Percentiles rank a stretch among this genome's conserved stretches.
These are phyloP conservation scores for Ceratina calcarata DNA, from an alignment of 1,140 invertebrate species.

Conservation along the genomic window DNA sequence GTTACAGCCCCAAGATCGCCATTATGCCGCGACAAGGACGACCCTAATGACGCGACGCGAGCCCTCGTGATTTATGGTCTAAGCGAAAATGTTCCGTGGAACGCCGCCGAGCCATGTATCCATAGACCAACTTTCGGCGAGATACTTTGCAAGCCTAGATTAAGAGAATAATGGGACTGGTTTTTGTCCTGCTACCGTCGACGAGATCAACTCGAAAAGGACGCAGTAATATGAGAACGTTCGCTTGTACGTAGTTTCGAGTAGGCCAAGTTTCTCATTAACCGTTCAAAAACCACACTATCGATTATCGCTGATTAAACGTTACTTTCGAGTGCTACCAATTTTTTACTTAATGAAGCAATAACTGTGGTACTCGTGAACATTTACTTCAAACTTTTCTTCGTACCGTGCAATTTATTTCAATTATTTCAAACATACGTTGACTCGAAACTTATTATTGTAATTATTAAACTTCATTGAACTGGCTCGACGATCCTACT, in stretches of 20 bases:
- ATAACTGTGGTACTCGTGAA: no score
- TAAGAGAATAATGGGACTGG: slow-evolving; percentile 58
- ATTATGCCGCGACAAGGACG: slow-evolving; percentile 63
- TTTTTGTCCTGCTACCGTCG: slow-evolving; percentile 35
- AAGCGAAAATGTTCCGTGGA: slow-evolving; percentile 43
- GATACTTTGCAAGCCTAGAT: slow-evolving; percentile 53
- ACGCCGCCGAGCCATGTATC: slow-evolving; percentile 58
- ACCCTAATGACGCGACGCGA: slow-evolving; percentile 66
- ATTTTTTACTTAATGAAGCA: no score
- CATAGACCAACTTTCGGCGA: slow-evolving; percentile 44
- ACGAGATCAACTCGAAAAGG: slow-evolving; percentile 31
- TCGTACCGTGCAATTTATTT: no score
- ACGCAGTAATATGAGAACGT: slow-evolving; percentile 38
- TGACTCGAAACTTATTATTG: no score
- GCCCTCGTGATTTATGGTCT: slow-evolving; percentile 67
- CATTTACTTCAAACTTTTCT: no score
- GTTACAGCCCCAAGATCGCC: slow-evolving; percentile 67
- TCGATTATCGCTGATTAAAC: neutral
- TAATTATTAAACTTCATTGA: no score
- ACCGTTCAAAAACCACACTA: neutral
- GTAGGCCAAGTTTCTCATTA: neutral
- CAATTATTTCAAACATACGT: no score
- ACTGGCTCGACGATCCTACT: no score
- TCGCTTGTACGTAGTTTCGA: neutral
- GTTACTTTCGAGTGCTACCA: no score